phyloP scores from a whole-genome alignment of 1,140 invertebrate species.

The Diorhabda sublineata region DNA sequence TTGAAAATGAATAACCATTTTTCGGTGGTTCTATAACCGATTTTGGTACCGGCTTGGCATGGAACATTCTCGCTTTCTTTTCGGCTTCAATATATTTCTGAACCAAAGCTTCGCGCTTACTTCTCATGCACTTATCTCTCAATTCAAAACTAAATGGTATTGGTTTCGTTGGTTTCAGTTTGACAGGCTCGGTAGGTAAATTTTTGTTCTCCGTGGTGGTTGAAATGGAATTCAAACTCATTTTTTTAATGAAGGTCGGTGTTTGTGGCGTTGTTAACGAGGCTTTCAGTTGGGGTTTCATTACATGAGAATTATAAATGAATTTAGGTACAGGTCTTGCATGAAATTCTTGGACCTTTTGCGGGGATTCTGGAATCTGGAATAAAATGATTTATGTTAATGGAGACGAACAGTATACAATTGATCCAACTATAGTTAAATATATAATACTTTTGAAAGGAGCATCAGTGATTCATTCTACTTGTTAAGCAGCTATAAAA shows the following conservation, averaged over 20 bases:
- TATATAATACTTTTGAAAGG: no score
- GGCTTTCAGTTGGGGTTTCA: conserved; percentile 8
- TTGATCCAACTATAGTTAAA: no score
- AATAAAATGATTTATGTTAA: neutral
- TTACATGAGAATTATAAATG: conserved; percentile 17
- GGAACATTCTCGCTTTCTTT: conserved; percentile 46
- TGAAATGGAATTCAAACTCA: neutral
- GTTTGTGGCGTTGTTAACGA: conserved; percentile 26
- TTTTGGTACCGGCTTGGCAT: conserved; percentile 47
- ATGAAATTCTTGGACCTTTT: conserved; percentile 29
- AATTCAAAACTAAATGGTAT: conserved; percentile 55
- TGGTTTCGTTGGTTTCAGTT: conserved; percentile 35
- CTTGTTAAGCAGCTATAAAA: no score
- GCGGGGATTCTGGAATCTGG: conserved; percentile 15
- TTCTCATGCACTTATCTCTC: conserved; percentile 45
- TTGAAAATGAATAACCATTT: conserved; percentile 6
- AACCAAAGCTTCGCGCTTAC: conserved; percentile 51
- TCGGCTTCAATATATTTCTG: conserved; percentile 49
- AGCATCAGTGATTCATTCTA: no score
- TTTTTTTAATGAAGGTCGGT: conserved; percentile 27
- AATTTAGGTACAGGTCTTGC: conserved; percentile 35
- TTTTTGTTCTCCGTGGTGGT: neutral
- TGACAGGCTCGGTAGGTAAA: conserved; percentile 7
- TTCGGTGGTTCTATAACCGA: conserved; percentile 24
- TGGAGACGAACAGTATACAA: no score